These are phyloP conservation scores for Ditula angustiorana DNA, from an alignment of 2,888 invertebrate species.

Conservation along the genomic window DNA sequence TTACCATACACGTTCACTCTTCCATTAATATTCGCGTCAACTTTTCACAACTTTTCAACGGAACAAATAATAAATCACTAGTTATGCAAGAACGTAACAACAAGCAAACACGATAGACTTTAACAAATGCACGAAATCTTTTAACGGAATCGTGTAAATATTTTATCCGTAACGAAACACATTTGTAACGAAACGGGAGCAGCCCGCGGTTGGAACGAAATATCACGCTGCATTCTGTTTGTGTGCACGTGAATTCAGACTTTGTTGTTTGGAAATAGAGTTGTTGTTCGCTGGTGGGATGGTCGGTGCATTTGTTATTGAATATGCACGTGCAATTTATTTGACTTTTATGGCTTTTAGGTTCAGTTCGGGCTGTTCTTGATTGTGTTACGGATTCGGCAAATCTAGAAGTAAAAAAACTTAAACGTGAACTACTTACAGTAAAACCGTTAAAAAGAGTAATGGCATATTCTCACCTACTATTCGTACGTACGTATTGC, in stretches of 20 bases:
- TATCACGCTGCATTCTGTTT: conserved; percentile 15
- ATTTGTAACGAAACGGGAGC: conserved; percentile 37
- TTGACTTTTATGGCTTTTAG: conserved; percentile 31
- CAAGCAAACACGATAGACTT: conserved; percentile 21
- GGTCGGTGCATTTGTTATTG: conserved; percentile 18
- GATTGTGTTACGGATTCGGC: conserved; percentile 3
- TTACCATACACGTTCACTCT: neutral
- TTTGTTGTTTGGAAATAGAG: neutral
- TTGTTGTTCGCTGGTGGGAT: neutral
- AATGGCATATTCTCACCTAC: too few species aligned
- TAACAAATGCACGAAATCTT: conserved; percentile 37
- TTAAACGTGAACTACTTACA: neutral
- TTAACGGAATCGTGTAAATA: conserved; percentile 37
- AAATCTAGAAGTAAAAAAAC: neutral
- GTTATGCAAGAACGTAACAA: conserved; percentile 1
- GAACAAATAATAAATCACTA: conserved; percentile 21
- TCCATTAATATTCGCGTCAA: conserved; percentile 5
- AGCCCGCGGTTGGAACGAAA: conserved; percentile 15
- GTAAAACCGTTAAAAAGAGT: too few species aligned
- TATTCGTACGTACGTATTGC: too few species aligned
- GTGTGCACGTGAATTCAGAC: conserved; percentile 17
- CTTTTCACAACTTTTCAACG: conserved; percentile 2
- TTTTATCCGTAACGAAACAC: conserved; percentile 39
- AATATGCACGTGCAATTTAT: conserved; percentile 32
- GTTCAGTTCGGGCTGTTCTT: conserved; percentile 10